These are phyloP conservation scores for Drosophila mojavensis DNA, from an alignment of 1,140 invertebrate genomes.

Conservation along the genomic window DNA sequence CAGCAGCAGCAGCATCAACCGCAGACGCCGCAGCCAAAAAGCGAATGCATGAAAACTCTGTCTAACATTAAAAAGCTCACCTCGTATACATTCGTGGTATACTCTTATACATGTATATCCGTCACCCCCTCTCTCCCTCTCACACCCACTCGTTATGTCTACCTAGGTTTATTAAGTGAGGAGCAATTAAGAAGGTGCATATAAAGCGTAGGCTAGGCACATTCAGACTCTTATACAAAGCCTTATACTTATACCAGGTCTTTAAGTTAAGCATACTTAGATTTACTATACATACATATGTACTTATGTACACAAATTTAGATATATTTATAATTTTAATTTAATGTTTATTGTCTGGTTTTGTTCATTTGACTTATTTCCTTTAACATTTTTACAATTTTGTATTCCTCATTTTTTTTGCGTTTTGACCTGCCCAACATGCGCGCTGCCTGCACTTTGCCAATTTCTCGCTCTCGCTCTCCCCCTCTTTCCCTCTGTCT, in stretches of 20 bases:
- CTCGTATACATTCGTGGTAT: constrained; percentile 19
- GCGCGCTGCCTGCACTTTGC: constrained; percentile 20
- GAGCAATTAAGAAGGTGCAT: constrained; percentile 26
- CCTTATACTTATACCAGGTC: background rate
- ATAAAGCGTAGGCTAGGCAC: constrained; percentile 19
- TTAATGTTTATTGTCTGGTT: constrained; percentile 24
- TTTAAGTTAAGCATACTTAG: background rate
- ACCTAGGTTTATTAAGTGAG: constrained; percentile 1
- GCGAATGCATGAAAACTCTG: constrained; percentile 32
- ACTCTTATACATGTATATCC: constrained; percentile 26
- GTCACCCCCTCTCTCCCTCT: background rate
- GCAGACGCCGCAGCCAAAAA: constrained; percentile 1
- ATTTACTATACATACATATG: background rate
- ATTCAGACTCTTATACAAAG: too few species aligned
- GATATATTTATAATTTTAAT: constrained; percentile 4
- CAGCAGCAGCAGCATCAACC: constrained; percentile 14
- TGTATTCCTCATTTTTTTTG: constrained; percentile 36
- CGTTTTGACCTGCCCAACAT: constrained; percentile 12
- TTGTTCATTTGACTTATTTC: constrained; percentile 21
- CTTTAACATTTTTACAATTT: constrained; percentile 31
- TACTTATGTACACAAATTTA: background rate
- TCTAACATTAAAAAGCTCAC: constrained; percentile 21
- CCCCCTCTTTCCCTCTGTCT: background rate
- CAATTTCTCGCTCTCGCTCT: background rate
- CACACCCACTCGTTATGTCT: background rate